Evolutionary conservation across 2,888 invertebrate genomes (phyloP).

Genomic region (Aproaerema taeniolella): DNA sequence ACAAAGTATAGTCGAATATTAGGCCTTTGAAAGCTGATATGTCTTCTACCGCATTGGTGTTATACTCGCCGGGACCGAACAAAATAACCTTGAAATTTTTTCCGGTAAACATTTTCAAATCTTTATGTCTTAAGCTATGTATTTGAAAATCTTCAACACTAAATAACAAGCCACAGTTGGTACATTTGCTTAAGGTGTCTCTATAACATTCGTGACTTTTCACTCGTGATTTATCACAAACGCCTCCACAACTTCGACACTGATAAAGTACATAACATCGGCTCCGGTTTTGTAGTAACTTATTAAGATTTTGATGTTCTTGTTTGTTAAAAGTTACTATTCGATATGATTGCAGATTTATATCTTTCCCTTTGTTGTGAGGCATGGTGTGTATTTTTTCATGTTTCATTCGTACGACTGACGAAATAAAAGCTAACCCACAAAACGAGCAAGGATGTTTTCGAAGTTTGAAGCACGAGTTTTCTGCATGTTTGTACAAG

Average conservation of each 20-base stretch:
- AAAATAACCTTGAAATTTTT: slow-evolving; percentile 46
- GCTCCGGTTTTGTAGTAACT: slow-evolving; percentile 27
- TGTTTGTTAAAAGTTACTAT: slow-evolving; percentile 44
- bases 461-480: slow-evolving; percentile 31
- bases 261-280: slow-evolving; percentile 39
- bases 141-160: slow-evolving; percentile 29
- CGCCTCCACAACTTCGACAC: slow-evolving; percentile 47
- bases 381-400: slow-evolving; percentile 35
- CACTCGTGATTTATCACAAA: slow-evolving; percentile 35
- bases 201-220: slow-evolving; percentile 35
- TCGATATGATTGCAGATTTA: slow-evolving; percentile 21
- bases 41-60: neutral
- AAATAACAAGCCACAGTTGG: slow-evolving; percentile 41
- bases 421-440: slow-evolving; percentile 38
- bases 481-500: slow-evolving; percentile 37
- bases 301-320: slow-evolving; percentile 33
- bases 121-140: slow-evolving; percentile 43
- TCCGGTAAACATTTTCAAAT: slow-evolving; percentile 32
- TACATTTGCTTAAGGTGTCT: slow-evolving; percentile 35
- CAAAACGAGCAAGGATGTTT: slow-evolving; percentile 42
- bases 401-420: slow-evolving; percentile 31
- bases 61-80: slow-evolving; percentile 28
- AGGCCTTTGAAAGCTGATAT: slow-evolving; percentile 32
- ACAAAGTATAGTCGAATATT: slow-evolving; percentile 45
- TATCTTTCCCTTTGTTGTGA: slow-evolving; percentile 22